A percentile compares a stretch with the other conserved stretches of the same genome.
Conservation (phyloP, 2,888 invertebrate species). For the Tubiluchus corallicola region DNA sequence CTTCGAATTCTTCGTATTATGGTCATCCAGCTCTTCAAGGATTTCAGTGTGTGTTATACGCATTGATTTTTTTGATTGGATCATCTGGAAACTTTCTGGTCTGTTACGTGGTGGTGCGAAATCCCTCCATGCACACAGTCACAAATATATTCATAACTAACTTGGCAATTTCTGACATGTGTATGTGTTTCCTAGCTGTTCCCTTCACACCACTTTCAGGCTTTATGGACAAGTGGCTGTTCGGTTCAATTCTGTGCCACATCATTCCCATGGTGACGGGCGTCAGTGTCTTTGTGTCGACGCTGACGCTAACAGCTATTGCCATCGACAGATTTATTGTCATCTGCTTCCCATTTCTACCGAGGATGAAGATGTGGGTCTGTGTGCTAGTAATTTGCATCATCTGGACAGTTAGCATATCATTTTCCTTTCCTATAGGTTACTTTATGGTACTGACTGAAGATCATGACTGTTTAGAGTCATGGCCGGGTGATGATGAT, state of each 20-base stretch:
- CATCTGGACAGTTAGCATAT: slow-evolving; percentile 74
- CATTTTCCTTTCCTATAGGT: slow-evolving; percentile 77
- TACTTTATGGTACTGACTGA: slow-evolving; percentile 45
- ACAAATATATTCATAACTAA: slow-evolving; percentile 95
- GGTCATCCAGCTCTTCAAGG: slow-evolving; percentile 44
- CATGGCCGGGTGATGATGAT: slow-evolving; percentile 82
- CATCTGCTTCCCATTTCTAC: slow-evolving; percentile 83
- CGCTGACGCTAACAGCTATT: slow-evolving; percentile 85
- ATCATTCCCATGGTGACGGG: slow-evolving; percentile 70
- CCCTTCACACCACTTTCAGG: slow-evolving; percentile 92
- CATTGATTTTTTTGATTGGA: slow-evolving; percentile 65
- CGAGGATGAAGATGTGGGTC: slow-evolving; percentile 68
- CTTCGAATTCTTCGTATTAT: no score
- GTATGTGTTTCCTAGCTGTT: slow-evolving; percentile 77
- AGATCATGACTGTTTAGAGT: slow-evolving; percentile 37
- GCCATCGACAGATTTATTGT: slow-evolving; percentile 94
- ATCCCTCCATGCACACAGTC: slow-evolving; percentile 89
- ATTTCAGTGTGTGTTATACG: slow-evolving; percentile 53
- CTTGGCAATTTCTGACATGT: slow-evolving; percentile 78
- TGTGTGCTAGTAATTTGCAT: slow-evolving; percentile 65
- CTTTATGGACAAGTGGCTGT: slow-evolving; percentile 75
- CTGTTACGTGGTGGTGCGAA: slow-evolving; percentile 77
- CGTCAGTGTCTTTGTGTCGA: slow-evolving; percentile 90
- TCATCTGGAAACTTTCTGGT: slow-evolving; percentile 75
- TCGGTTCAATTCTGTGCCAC: slow-evolving; percentile 75